Percentiles rank a stretch among this genome's conserved stretches.
These are phyloP conservation scores for Drosophila subquinaria DNA, from an alignment of 2,888 invertebrate species.

Conservation along the genomic window DNA sequence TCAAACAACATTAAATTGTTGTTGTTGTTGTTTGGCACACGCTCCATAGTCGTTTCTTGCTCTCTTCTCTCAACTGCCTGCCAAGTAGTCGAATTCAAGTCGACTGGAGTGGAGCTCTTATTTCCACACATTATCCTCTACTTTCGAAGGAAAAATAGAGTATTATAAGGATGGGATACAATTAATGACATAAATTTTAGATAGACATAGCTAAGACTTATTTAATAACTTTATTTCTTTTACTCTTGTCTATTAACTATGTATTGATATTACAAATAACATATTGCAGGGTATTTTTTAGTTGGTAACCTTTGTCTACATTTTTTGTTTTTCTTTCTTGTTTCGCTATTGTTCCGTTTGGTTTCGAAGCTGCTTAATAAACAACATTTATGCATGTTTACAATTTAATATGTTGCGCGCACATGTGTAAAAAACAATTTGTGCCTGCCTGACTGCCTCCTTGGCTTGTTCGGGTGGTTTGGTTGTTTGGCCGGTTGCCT, in stretches of 20 bases:
- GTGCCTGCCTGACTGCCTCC: conserved; percentile 30
- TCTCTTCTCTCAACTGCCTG: conserved; percentile 28
- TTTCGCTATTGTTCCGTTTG: conserved; percentile 50
- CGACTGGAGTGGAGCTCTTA: conserved; percentile 40
- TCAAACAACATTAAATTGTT: conserved; percentile 62
- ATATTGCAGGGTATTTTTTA: conserved; percentile 31
- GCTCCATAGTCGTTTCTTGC: conserved; percentile 29
- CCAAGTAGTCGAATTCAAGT: conserved; percentile 17
- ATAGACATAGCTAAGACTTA: too few relatives aligned
- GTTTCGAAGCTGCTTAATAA: conserved; percentile 57
- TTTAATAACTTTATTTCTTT: too few relatives aligned
- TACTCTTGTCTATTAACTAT: too few relatives aligned
- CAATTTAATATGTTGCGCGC: conserved; percentile 76
- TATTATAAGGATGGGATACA: not conserved
- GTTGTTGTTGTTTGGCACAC: conserved; percentile 63
- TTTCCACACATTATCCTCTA: conserved; percentile 51
- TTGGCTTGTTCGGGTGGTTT: too few relatives aligned
- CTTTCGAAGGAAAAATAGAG: conserved; percentile 4
- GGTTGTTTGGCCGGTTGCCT: too few relatives aligned
- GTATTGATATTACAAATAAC: too few relatives aligned
- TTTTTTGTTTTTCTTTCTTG: too few relatives aligned
- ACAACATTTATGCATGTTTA: conserved; percentile 74
- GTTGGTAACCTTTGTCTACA: too few relatives aligned
- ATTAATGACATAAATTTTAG: too few relatives aligned
- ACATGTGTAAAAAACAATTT: conserved; percentile 76